A percentile compares a stretch with the other conserved stretches of the same genome.
Conservation (phyloP, 2,888 invertebrate genomes). For the Nomada goodeniana region DNA sequence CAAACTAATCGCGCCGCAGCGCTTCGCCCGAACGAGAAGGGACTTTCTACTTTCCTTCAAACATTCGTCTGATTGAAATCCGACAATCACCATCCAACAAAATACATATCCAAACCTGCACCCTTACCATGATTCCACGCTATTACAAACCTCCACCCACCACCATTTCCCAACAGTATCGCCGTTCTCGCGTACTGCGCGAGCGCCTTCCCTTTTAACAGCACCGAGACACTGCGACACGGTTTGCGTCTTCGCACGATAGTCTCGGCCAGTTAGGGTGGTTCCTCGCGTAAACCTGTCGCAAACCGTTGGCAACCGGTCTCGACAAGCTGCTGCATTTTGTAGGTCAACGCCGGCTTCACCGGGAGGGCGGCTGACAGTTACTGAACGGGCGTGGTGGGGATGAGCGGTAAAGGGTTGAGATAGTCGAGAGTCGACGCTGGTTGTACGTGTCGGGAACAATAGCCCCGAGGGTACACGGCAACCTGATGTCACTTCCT, state of each 20-base stretch:
- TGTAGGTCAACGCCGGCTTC: slow-evolving; percentile 72
- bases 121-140: not conserved
- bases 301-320: slow-evolving; percentile 72
- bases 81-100: too few species aligned
- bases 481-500: slow-evolving; percentile 78
- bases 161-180: slow-evolving; percentile 14
- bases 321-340: slow-evolving; percentile 73
- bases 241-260: slow-evolving; percentile 65
- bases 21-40: too few species aligned
- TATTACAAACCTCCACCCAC: not conserved
- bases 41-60: too few species aligned
- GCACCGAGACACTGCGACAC: slow-evolving; percentile 39
- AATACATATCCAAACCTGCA: too few species aligned
- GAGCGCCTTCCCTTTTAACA: slow-evolving; percentile 33
- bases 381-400: slow-evolving; percentile 51
- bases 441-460: slow-evolving; percentile 77
- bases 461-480: slow-evolving; percentile 75
- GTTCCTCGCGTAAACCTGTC: slow-evolving; percentile 72
- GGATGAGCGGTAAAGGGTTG: slow-evolving; percentile 60
- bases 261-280: slow-evolving; percentile 65
- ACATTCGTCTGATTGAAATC: too few species aligned
- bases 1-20: too few species aligned
- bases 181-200: slow-evolving; percentile 4
- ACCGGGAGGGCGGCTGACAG: slow-evolving; percentile 69
- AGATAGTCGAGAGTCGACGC: slow-evolving; percentile 70